A percentile compares a stretch with the other conserved stretches of the same genome.
Evolutionary conservation across 2,888 invertebrate genomes (phyloP).

Genomic region (Liposcelis brunnea): DNA sequence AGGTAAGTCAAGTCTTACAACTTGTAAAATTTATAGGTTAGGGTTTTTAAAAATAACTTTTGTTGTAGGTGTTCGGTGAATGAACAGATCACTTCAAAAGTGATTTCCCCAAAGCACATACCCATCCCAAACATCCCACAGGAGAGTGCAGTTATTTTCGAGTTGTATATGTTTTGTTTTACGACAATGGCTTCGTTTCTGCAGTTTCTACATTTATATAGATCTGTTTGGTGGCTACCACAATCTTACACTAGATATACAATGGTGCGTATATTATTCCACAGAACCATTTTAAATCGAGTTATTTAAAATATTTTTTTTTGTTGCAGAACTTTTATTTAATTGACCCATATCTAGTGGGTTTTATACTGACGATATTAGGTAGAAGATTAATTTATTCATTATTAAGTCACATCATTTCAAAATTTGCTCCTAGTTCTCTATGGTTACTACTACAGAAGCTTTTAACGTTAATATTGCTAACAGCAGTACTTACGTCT

Average conservation of each 20-base stretch:
- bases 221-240: conserved; percentile 95
- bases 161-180: conserved; percentile 67
- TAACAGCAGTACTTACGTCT: conserved; percentile 39
- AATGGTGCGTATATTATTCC: conserved; percentile 49
- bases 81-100: conserved; percentile 13
- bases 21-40: too few relatives aligned
- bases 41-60: neutral
- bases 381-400: conserved; percentile 62
- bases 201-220: conserved; percentile 87
- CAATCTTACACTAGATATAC: conserved; percentile 77
- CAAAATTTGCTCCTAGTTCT: conserved; percentile 17
- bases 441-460: conserved; percentile 23
- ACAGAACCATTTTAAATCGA: too few relatives aligned
- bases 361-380: conserved; percentile 66
- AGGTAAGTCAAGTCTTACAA: too few relatives aligned
- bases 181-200: conserved; percentile 60
- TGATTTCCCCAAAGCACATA: conserved; percentile 52
- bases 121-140: conserved; percentile 62
- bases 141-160: conserved; percentile 70
- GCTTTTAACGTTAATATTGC: conserved; percentile 40
- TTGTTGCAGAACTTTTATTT: conserved; percentile 78
- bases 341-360: conserved; percentile 74
- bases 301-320: conserved; percentile 12
- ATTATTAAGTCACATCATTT: conserved; percentile 33
- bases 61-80: conserved; percentile 11